A percentile compares a stretch with the other conserved stretches of the same genome.
Conservation (phyloP, 2,797 vertebrate genomes). For the Limosa lapponica region DNA sequence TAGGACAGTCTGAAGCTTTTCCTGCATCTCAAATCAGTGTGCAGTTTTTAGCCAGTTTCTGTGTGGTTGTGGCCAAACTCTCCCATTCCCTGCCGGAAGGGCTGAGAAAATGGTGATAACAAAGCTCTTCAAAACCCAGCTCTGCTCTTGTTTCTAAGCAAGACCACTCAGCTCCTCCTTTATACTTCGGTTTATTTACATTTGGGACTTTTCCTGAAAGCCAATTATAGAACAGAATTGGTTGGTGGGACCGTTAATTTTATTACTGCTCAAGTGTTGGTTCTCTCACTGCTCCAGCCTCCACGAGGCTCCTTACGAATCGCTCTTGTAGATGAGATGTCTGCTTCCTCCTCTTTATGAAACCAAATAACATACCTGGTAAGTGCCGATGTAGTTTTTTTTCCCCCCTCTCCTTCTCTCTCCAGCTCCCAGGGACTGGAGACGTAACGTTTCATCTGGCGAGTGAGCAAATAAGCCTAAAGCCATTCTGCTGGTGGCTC, state of each 20-base stretch:
- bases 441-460: not conserved
- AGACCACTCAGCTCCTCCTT: not conserved
- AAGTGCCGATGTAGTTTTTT: not conserved
- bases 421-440: not conserved
- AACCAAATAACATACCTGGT: not conserved
- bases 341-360: not conserved
- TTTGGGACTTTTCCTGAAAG: not conserved
- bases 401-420: not conserved
- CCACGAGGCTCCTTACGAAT: fast-evolving
- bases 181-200: not conserved
- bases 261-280: not conserved
- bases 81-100: not conserved
- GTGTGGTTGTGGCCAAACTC: not conserved
- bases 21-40: not conserved
- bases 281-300: not conserved
- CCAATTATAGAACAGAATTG: not conserved
- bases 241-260: not conserved
- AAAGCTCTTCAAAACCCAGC: not conserved
- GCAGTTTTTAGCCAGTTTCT: not conserved
- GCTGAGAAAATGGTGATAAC: not conserved
- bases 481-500: not conserved
- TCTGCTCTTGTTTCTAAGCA: not conserved
- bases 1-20: not conserved
- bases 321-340: not conserved
- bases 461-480: not conserved